Conservation (phyloP, 2,113 vertebrate species). For the Chaetodon auriga region DNA sequence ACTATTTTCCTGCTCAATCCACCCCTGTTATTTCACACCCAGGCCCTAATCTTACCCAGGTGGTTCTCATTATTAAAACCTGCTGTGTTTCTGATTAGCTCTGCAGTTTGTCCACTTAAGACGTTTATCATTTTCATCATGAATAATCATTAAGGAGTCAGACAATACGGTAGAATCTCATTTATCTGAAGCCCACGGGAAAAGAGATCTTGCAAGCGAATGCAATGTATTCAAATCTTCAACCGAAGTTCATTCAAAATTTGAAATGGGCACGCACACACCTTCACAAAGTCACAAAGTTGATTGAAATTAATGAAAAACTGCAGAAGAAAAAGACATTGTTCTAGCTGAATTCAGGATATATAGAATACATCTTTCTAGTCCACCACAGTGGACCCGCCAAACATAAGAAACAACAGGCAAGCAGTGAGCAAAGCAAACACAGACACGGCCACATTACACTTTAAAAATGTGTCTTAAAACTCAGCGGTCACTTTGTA, state of each 20-base stretch:
- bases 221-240: slow-evolving; percentile 2
- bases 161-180: slow-evolving; percentile 54
- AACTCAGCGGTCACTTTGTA: too few relatives aligned
- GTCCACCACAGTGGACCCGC: too few relatives aligned
- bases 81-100: slow-evolving; percentile 85
- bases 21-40: slow-evolving; percentile 86
- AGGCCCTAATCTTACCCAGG: slow-evolving; percentile 85
- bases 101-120: slow-evolving; percentile 79
- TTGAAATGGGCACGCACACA: neutral
- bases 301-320: slow-evolving; percentile 10
- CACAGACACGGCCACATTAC: too few relatives aligned
- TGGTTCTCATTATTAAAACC: slow-evolving; percentile 85
- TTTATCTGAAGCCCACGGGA: slow-evolving; percentile 43
- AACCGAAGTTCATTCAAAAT: slow-evolving; percentile 27
- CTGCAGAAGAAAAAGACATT: too few relatives aligned
- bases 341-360: too few relatives aligned
- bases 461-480: too few relatives aligned
- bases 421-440: too few relatives aligned
- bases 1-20: slow-evolving; percentile 85
- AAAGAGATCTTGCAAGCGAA: slow-evolving; percentile 23
- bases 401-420: too few relatives aligned
- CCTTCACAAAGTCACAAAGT: neutral
- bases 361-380: too few relatives aligned
- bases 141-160: slow-evolving; percentile 82
- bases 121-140: slow-evolving; percentile 83